Base-by-base conservation (phyloP, 2,797 vertebrate species). In the Chaetophractus vellerosus region DNA sequence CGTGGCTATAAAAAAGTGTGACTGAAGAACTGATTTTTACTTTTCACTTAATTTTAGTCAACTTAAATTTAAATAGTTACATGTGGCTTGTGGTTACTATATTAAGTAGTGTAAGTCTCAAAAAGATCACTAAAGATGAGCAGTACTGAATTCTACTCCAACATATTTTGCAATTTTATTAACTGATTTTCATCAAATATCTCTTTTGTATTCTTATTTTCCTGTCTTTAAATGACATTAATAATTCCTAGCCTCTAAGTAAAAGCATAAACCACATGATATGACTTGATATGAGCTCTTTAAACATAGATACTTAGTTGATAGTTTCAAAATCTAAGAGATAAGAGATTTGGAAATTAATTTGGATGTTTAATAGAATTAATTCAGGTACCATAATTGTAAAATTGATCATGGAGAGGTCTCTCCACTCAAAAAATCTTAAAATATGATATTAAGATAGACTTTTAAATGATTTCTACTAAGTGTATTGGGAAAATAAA, bases 51-150 rank as follows among this genome's bases (percentile, higher is more conserved):
- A 23, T 78, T 63, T 93, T 71, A 66, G 14, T 55, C 41, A 50
- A 87, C 38, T 84, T n/a, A 63, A 41, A 87, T 75, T 78, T 82
- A 80, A 89, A 57, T 24, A 89, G 3, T 59, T 84, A 76, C 45
- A 45, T 85, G 90, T 92, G 48, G 33, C 38, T 66, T 38, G 11
- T 84, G 33, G 57, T 6, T 88, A 84, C 59, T 72, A 10, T 91
- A 23, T 81, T 55, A 68, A 24, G 52, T 61, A 82, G 33, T 23
- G 33, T 9, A 86, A 66, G 16, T 69, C 69, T 88, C 48, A 85
- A 59, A 88, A 85, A 38, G 66, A 90, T 24, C 24, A 75, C 9
- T 74, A 74, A 72, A 68, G 80, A 71, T 41, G 10, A 79, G 24
- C 12, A 85, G 4, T 5, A 71, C 11, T 41, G 45, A 41, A 12